These are phyloP conservation scores for Urocynchramus pylzowi DNA, from an alignment of 2,113 vertebrate genomes.

Conservation along the genomic window DNA sequence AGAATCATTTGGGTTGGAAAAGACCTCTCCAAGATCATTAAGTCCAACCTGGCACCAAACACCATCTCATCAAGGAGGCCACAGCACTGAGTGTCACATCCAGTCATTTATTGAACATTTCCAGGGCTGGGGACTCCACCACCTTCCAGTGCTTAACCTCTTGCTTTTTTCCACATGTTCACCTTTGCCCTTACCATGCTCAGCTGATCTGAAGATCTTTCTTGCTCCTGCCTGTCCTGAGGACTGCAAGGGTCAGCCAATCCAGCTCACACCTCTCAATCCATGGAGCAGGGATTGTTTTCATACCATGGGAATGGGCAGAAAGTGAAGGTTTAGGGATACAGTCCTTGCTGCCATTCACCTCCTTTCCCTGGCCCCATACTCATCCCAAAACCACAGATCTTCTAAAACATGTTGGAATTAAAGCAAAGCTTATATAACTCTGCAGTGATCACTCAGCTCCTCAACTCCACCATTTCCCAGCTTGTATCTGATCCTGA, in stretches of 20 bases:
- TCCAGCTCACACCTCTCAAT: not conserved
- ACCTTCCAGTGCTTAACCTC: not conserved
- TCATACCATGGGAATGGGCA: not conserved
- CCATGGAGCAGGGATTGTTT: not conserved
- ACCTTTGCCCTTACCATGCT: not conserved
- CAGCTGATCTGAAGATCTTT: not conserved
- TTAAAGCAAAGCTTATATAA: not conserved
- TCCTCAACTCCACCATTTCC: not conserved
- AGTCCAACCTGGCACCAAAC: not conserved
- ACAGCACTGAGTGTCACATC: not conserved
- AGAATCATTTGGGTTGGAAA: not conserved
- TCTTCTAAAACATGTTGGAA: not conserved
- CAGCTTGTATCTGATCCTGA: not conserved
- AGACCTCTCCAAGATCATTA: not conserved
- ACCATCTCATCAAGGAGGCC: not conserved
- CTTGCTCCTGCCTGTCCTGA: not conserved
- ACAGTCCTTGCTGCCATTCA: not conserved
- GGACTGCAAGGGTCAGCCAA: not conserved
- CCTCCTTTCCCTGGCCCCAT: not conserved
- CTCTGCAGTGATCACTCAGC: not conserved
- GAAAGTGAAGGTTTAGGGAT: not conserved
- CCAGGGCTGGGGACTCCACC: not conserved
- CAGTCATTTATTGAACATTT: rapidly evolving
- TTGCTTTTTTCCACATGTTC: not conserved
- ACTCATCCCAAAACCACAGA: not conserved